Conservation (phyloP, 2,113 vertebrate genomes). For the Poeciliopsis prolifica region DNA sequence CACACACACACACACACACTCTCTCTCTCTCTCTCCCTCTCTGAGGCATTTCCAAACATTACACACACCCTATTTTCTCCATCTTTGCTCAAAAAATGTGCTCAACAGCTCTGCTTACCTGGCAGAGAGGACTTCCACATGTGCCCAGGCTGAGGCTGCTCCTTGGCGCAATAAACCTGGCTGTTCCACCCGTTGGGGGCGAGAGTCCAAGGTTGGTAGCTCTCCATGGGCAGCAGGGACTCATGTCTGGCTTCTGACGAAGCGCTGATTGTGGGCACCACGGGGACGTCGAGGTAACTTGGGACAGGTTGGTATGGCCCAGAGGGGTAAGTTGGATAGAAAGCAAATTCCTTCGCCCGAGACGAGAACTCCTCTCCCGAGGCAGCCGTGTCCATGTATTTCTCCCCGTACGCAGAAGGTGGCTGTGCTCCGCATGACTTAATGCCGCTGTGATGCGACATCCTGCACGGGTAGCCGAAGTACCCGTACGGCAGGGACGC, state of each 20-base stretch:
- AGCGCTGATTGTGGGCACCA: constrained; percentile 90
- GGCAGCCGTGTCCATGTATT: constrained; percentile 95
- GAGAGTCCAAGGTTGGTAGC: constrained; percentile 96
- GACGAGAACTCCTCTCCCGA: constrained; percentile 93
- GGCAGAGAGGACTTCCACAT: constrained; percentile 96
- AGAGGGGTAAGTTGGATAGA: constrained; percentile 93
- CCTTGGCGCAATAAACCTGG: constrained; percentile 97
- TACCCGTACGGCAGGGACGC: constrained; percentile 95
- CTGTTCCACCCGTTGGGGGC: constrained; percentile 93
- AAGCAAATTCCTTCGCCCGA: constrained; percentile 96
- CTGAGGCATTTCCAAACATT: constrained; percentile 13
- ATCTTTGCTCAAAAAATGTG: background rate
- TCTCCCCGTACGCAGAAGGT: constrained; percentile 89
- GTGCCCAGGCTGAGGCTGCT: constrained; percentile 92
- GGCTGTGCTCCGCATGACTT: constrained; percentile 92
- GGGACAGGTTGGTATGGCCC: constrained; percentile 95
- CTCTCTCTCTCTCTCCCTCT: background rate
- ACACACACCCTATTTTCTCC: background rate
- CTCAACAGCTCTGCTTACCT: constrained; percentile 78
- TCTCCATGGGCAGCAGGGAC: constrained; percentile 91
- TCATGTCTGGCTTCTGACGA: constrained; percentile 92
- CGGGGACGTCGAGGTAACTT: constrained; percentile 95
- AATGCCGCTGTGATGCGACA: constrained; percentile 91
- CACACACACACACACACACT: too few species aligned
- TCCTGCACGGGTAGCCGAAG: constrained; percentile 96